Percentiles rank a stretch among this genome's conserved stretches.
Conservation (phyloP, 2,888 invertebrate species). For the Papilio elwesi region DNA sequence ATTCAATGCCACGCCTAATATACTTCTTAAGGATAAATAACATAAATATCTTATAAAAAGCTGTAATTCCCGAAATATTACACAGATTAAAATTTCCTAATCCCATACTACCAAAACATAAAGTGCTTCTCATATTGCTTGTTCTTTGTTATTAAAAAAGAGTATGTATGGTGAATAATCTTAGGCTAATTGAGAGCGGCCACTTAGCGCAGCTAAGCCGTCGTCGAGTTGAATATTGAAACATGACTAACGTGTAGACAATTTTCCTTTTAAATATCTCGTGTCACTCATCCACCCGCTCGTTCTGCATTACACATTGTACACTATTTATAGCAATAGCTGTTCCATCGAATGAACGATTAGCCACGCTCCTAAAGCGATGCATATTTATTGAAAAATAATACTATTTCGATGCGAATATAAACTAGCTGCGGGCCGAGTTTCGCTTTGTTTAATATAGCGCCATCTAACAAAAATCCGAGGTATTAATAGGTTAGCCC, state of each 20-base stretch:
- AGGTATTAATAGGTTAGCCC: too few species aligned
- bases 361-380: slow-evolving; percentile 14
- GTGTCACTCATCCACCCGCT: slow-evolving; percentile 10
- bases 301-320: slow-evolving; percentile 15
- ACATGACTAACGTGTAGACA: slow-evolving; percentile 2
- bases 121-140: not conserved
- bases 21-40: too few species aligned
- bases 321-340: slow-evolving; percentile 12
- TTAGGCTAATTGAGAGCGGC: not conserved
- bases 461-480: too few species aligned
- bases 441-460: too few species aligned
- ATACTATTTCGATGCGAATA: too few species aligned
- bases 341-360: slow-evolving; percentile 5
- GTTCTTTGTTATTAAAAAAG: not conserved
- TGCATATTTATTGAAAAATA: not conserved
- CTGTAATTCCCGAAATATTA: not conserved
- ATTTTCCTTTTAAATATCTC: slow-evolving; percentile 25
- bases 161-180: slow-evolving; percentile 5
- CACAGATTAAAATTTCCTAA: not conserved
- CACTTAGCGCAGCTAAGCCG: not conserved
- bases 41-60: not conserved
- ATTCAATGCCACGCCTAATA: too few species aligned
- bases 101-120: not conserved
- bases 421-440: too few species aligned
- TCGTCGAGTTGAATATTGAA: slow-evolving; percentile 10